These are phyloP conservation scores for Cairina moschata DNA, from an alignment of 2,113 vertebrate genomes.

Conservation along the genomic window DNA sequence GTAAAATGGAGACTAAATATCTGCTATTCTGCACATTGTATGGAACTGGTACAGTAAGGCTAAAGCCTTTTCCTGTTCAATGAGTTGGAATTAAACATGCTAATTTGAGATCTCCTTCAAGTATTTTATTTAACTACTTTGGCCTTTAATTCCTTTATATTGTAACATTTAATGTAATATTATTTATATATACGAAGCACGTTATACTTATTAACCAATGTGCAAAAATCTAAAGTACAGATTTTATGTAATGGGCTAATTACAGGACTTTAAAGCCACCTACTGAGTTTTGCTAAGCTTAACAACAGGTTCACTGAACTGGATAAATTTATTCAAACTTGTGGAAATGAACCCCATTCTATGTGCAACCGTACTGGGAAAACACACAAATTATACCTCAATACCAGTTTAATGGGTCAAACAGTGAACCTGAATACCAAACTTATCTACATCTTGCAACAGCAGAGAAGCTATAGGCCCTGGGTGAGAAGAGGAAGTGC, in stretches of 20 bases:
- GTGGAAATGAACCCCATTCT: constrained; percentile 88
- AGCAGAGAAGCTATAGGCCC: constrained; percentile 70
- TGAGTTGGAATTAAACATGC: constrained; percentile 95
- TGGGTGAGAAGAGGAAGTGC: constrained; percentile 73
- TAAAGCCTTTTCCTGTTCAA: constrained; percentile 89
- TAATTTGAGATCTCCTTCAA: constrained; percentile 90
- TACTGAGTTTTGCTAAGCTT: constrained; percentile 86
- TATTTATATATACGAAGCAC: constrained; percentile 84
- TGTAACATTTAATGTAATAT: constrained; percentile 80
- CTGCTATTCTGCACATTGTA: constrained; percentile 28
- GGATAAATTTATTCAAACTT: constrained; percentile 90
- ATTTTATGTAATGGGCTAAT: constrained; percentile 91
- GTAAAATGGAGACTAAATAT: constrained; percentile 37
- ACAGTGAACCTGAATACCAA: constrained; percentile 85
- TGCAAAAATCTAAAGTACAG: constrained; percentile 85
- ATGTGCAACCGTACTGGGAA: constrained; percentile 84
- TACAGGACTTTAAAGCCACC: constrained; percentile 89
- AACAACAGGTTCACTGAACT: constrained; percentile 91
- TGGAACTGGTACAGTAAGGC: constrained; percentile 86
- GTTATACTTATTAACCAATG: constrained; percentile 86
- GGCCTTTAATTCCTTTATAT: constrained; percentile 84
- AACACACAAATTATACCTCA: constrained; percentile 91
- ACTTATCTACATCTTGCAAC: constrained; percentile 80
- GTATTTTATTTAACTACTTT: constrained; percentile 85
- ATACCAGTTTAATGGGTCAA: constrained; percentile 89